phyloP scores from a whole-genome alignment of 2,888 invertebrate genomes.

The Phengaris arion region DNA sequence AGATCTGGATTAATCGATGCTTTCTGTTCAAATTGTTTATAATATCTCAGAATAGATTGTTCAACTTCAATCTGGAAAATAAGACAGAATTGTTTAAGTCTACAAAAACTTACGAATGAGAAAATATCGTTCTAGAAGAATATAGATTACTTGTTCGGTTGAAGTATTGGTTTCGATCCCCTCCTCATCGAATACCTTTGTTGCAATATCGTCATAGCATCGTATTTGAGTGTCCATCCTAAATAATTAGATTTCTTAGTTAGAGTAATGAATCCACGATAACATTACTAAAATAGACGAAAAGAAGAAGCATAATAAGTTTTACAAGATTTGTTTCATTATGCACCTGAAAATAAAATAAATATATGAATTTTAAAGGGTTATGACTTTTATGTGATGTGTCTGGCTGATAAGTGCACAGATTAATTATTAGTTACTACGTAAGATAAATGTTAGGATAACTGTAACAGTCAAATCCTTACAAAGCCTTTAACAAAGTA shows the following conservation, averaged over 20 bases:
- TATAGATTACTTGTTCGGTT: slow-evolving; percentile 60
- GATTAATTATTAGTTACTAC: no score
- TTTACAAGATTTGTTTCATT: neutral
- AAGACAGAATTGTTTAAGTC: slow-evolving; percentile 2
- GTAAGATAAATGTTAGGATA: no score
- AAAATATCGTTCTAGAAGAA: neutral
- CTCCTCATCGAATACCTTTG: slow-evolving; percentile 80
- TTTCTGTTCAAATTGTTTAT: slow-evolving; percentile 64
- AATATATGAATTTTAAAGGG: neutral
- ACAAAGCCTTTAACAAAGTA: neutral
- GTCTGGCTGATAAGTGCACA: neutral
- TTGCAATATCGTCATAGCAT: slow-evolving; percentile 58
- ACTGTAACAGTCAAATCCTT: neutral
- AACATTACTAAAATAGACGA: neutral
- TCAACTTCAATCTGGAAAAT: slow-evolving; percentile 64
- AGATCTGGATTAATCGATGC: slow-evolving; percentile 73
- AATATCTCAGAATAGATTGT: slow-evolving; percentile 58
- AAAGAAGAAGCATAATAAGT: neutral
- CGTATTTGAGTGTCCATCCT: slow-evolving; percentile 65
- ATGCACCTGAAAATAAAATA: neutral
- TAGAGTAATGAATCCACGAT: neutral
- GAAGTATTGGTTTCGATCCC: slow-evolving; percentile 66
- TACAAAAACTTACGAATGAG: neutral
- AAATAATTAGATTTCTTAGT: neutral
- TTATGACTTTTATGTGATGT: neutral